Evolutionary conservation across 1,140 invertebrate genomes (phyloP).

Genomic region (Bombus huntii): DNA sequence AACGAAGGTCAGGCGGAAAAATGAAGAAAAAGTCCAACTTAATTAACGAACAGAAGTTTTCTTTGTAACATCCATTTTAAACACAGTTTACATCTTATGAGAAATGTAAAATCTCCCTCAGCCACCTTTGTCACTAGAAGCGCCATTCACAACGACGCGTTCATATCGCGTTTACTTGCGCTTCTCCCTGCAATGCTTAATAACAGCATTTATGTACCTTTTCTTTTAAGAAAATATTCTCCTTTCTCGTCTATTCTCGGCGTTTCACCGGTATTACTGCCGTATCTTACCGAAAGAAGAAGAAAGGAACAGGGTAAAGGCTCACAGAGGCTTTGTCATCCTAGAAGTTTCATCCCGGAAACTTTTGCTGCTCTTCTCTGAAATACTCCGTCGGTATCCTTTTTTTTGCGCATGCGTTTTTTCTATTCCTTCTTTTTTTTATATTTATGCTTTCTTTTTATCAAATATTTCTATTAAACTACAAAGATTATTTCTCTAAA

Average conservation of each 20-base stretch:
- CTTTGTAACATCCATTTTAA: slow-evolving; percentile 69
- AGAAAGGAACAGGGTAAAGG: not conserved
- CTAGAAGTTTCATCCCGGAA: slow-evolving; percentile 57
- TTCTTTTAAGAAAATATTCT: not conserved
- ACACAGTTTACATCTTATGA: slow-evolving; percentile 52
- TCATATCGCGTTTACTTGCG: slow-evolving; percentile 21
- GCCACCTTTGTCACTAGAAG: slow-evolving; percentile 52
- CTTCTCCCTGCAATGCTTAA: not conserved
- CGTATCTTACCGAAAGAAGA: slow-evolving; percentile 33
- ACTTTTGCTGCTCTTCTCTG: slow-evolving; percentile 20
- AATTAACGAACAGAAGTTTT: slow-evolving; percentile 67
- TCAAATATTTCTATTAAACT: not conserved
- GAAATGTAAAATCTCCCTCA: slow-evolving; percentile 37
- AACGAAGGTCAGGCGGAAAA: slow-evolving; percentile 7
- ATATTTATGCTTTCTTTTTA: slow-evolving; percentile 20
- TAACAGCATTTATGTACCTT: slow-evolving; percentile 5
- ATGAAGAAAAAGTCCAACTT: slow-evolving; percentile 59
- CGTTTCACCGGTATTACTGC: slow-evolving; percentile 15
- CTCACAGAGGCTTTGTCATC: slow-evolving; percentile 51
- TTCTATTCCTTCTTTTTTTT: not conserved
- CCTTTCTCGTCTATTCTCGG: not conserved
- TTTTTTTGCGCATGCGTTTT: slow-evolving; percentile 41
- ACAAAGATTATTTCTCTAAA: not conserved
- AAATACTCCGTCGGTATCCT: slow-evolving; percentile 2
- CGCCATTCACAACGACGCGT: slow-evolving; percentile 53